Evolutionary conservation across 1,140 invertebrate genomes (phyloP).

Genomic region (Drosophila sp.): DNA sequence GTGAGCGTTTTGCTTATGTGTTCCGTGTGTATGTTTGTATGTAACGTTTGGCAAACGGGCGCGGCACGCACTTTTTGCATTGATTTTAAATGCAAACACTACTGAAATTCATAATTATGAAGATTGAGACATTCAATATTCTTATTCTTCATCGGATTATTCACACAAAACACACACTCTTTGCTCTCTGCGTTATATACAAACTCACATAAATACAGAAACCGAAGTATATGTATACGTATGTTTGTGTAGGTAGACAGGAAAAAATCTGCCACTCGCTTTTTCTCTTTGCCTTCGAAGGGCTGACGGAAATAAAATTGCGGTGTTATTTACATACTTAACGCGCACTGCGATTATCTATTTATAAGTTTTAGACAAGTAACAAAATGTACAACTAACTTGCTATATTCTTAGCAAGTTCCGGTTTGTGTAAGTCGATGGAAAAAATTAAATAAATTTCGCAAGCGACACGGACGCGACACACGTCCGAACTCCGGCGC

Average conservation of each 20-base stretch:
- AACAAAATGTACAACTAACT: constrained; percentile 66
- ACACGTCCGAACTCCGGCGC: constrained; percentile 49
- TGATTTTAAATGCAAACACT: constrained; percentile 47
- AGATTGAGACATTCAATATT: constrained; percentile 37
- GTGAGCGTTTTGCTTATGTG: constrained; percentile 36
- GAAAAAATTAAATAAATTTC: constrained; percentile 58
- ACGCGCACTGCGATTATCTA: constrained; percentile 57
- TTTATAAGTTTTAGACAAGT: constrained; percentile 51
- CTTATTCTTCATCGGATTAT: constrained; percentile 48
- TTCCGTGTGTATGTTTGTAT: constrained; percentile 44
- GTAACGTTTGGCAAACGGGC: constrained; percentile 67
- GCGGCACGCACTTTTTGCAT: constrained; percentile 63
- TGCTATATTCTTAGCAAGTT: constrained; percentile 60
- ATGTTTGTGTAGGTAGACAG: constrained; percentile 79
- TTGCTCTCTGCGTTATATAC: constrained; percentile 48
- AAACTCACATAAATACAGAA: constrained; percentile 49
- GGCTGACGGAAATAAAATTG: constrained; percentile 35
- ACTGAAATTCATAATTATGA: constrained; percentile 24
- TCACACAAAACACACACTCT: constrained; percentile 30
- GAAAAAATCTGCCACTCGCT: constrained; percentile 79
- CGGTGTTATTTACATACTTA: constrained; percentile 57
- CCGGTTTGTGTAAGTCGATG: constrained; percentile 59
- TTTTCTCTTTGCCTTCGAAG: constrained; percentile 45
- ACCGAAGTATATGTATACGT: constrained; percentile 55
- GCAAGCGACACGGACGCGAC: constrained; percentile 39